Percentiles rank a stretch among this genome's conserved stretches.
Conservation (phyloP, 2,888 invertebrate species). For the Patella ulyssiponensis region DNA sequence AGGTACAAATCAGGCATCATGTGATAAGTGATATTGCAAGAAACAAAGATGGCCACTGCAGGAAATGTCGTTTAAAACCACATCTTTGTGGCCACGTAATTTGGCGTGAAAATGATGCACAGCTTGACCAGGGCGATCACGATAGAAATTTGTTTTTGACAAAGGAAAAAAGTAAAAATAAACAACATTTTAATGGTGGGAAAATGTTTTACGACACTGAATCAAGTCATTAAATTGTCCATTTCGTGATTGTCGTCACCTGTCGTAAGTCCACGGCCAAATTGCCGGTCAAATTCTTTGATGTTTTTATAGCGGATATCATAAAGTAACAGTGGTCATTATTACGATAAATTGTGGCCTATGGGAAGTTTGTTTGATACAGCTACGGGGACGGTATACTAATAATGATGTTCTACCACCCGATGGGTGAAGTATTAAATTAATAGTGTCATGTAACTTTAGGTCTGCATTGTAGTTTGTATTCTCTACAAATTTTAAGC, state of each 20-base stretch:
- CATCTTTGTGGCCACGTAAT: slow-evolving; percentile 1
- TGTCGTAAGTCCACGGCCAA: neutral
- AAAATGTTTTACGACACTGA: neutral
- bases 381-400: no score
- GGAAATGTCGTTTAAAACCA: neutral
- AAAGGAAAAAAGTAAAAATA: slow-evolving; percentile 10
- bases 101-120: slow-evolving; percentile 12
- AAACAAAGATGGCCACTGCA: slow-evolving; percentile 5
- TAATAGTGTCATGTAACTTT: no score
- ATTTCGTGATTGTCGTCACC: neutral
- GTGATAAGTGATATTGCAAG: neutral
- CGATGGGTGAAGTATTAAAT: no score
- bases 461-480: no score
- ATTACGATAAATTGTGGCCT: neutral
- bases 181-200: slow-evolving; percentile 3
- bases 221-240: neutral
- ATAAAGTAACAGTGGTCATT: neutral
- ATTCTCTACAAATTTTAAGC: no score
- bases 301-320: neutral
- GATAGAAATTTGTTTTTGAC: neutral
- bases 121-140: neutral
- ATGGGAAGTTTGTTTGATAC: no score
- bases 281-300: neutral
- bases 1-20: slow-evolving; percentile 6
- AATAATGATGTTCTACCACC: no score